A percentile compares a stretch with the other conserved stretches of the same genome.
Evolutionary conservation across 2,113 vertebrate genomes (phyloP).

Genomic region (Onychostoma macrolepis): DNA sequence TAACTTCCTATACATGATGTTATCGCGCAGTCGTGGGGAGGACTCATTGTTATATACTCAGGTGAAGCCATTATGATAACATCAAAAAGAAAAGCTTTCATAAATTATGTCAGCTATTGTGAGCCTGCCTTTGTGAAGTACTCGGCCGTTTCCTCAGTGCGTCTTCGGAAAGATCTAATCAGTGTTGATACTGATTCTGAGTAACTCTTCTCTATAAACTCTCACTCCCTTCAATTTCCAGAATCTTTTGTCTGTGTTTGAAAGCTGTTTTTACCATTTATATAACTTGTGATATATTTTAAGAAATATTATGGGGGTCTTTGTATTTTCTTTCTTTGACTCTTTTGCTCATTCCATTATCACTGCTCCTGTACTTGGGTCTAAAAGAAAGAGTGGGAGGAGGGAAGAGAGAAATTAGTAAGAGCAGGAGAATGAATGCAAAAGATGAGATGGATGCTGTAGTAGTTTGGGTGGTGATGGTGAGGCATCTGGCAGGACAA

Average conservation of each 20-base stretch:
- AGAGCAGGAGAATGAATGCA: slow-evolving; percentile 6
- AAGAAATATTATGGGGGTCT: neutral
- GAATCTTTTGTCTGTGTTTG: neutral
- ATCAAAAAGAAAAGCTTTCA: slow-evolving; percentile 24
- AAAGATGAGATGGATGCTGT: neutral
- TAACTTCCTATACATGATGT: slow-evolving; percentile 21
- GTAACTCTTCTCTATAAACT: slow-evolving; percentile 21
- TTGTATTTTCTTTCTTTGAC: neutral
- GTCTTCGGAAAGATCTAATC: slow-evolving; percentile 26
- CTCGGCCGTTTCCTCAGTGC: neutral
- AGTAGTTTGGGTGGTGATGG: slow-evolving; percentile 29
- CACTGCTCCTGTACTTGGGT: neutral
- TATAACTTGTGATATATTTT: slow-evolving; percentile 9
- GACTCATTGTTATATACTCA: slow-evolving; percentile 29
- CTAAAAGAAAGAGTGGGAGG: neutral
- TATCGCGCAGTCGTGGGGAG: slow-evolving; percentile 5
- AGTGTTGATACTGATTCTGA: neutral
- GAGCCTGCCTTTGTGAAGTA: slow-evolving; percentile 21
- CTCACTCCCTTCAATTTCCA: neutral
- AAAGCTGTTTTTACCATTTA: neutral
- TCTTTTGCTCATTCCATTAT: neutral
- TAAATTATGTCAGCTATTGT: slow-evolving; percentile 41
- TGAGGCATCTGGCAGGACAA: slow-evolving; percentile 58
- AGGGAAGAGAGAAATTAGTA: slow-evolving; percentile 22
- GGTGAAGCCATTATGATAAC: slow-evolving; percentile 12